phyloP scores from a whole-genome alignment of 2,888 invertebrate genomes.

The Epinotia bilunana region DNA sequence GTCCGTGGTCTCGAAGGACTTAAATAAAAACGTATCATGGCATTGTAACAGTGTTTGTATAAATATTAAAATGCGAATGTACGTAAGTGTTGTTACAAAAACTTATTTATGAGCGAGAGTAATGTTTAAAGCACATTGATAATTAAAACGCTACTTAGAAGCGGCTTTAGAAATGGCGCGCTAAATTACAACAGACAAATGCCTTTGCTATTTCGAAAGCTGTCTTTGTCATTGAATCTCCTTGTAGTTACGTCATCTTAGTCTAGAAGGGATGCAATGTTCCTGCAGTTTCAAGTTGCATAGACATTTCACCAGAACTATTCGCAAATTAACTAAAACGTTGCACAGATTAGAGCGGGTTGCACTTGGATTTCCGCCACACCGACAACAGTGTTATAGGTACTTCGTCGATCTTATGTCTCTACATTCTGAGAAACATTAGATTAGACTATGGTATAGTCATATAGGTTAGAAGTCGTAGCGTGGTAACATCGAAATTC shows the following conservation, averaged over 20 bases:
- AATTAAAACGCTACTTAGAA: background rate
- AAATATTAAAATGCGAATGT: too few relatives aligned
- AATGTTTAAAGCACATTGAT: background rate
- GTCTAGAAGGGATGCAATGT: background rate
- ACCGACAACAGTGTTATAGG: background rate
- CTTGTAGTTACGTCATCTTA: background rate
- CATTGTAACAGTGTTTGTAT: too few relatives aligned
- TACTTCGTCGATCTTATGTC: too few relatives aligned
- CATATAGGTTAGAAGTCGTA: too few relatives aligned
- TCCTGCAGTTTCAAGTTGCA: conserved; percentile 23
- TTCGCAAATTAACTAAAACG: conserved; percentile 43
- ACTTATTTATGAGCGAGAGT: background rate
- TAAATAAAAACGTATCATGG: too few relatives aligned
- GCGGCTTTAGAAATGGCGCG: background rate
- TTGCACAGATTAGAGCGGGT: conserved; percentile 26
- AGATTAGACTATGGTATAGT: background rate
- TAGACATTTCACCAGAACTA: conserved; percentile 39
- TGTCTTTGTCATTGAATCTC: background rate
- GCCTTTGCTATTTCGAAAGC: background rate
- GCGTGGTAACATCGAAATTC: too few relatives aligned
- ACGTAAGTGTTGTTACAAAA: too few relatives aligned
- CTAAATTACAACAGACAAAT: background rate
- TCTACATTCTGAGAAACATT: background rate
- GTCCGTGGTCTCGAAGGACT: too few relatives aligned
- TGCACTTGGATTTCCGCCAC: conserved; percentile 12